Base-by-base conservation (phyloP, 2,113 vertebrate species). In the Aleadryas rufinucha region DNA sequence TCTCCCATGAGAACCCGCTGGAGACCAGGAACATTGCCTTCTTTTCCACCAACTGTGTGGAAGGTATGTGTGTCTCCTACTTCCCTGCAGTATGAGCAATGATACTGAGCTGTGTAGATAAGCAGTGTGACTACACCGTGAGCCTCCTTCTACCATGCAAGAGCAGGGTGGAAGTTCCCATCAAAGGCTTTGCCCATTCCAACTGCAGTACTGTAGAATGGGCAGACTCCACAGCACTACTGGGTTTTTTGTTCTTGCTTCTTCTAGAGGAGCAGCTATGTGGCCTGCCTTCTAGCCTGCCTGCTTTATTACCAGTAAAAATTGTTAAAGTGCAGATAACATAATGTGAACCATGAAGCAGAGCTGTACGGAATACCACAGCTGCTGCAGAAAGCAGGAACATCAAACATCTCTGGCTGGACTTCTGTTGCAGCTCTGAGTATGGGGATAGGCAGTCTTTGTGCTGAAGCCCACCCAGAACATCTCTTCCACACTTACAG, bases 11-110 rank as follows among this genome's bases (percentile, higher is more conserved):
- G 61, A 98, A 98, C 79, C 98, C 98, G 0, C 91, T 98, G 90
- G 98, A 98, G 93, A 98, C 98, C 0, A 97, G 98, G 60, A 98
- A 98, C 81, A 98, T 98, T 61, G 98, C 98, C n/a, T 98, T 98
- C 91, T 98, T 98, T 78, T 98, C 98, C 17, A 98, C 98, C 60
- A 98, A 98, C 95, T 98, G 98, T 42, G 98, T 98, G 53, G 98
- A 98, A 98, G 98, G 98, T 98, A 89, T 54, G 78, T 21, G 18
- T 49, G 4, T 53, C 33, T 76, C 27, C 41, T 24, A 6, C 30
- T 92, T 59, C 15, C 52, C 20, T 52, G 4, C 65, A 45, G 42
- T 27, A 1, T 53, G 33, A n/a, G 35, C 7, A 28, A 1, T 44
- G 49, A 20, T 49, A 47, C 0, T 66, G 60, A n/a, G 19, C n/a